Conservation (phyloP, 2,888 invertebrate species). For the Rhamnusium bicolor region DNA sequence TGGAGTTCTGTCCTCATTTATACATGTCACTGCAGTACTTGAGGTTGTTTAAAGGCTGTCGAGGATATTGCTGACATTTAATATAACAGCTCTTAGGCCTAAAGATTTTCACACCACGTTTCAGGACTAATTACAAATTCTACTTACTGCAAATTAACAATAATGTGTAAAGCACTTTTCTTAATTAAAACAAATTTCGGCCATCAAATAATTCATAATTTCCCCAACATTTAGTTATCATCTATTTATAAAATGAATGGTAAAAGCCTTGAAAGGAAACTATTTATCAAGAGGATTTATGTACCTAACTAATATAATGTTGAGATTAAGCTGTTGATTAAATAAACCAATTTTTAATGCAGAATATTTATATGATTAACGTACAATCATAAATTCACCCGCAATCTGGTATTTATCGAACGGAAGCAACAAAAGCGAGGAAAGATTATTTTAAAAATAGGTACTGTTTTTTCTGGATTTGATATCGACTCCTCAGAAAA, state of each 20-base stretch:
- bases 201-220: neutral
- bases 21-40: constrained; percentile 35
- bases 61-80: constrained; percentile 36
- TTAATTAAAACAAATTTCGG: neutral
- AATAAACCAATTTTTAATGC: neutral
- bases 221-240: neutral
- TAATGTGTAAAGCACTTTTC: constrained; percentile 3
- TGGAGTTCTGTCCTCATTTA: constrained; percentile 33
- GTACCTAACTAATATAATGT: neutral
- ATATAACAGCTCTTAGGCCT: constrained; percentile 22
- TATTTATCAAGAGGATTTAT: neutral
- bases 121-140: constrained; percentile 16
- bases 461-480: no score
- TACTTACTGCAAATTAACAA: constrained; percentile 2
- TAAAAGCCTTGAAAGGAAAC: neutral
- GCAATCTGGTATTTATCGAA: no score
- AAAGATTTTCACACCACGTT: constrained; percentile 14
- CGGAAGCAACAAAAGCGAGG: no score
- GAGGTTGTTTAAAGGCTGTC: constrained; percentile 35
- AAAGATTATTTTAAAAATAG: no score
- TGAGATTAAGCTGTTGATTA: neutral
- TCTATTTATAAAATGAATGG: neutral
- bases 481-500: no score
- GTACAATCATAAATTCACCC: no score
- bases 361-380: no score